A percentile compares a stretch with the other conserved stretches of the same genome.
These are phyloP conservation scores for Corapipo altera DNA, from an alignment of 2,113 vertebrate species.

Conservation along the genomic window DNA sequence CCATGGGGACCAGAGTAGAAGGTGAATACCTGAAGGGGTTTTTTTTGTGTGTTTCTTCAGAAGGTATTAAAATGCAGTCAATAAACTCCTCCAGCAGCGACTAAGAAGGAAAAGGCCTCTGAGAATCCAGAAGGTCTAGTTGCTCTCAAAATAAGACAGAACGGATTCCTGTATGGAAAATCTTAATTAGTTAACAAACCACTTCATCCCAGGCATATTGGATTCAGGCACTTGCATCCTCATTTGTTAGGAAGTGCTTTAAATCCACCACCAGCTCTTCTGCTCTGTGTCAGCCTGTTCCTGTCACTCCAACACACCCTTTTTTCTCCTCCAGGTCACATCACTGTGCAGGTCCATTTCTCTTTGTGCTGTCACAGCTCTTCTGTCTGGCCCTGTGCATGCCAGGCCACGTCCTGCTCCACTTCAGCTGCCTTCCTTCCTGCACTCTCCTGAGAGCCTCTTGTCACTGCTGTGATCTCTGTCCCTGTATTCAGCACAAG, in stretches of 20 bases:
- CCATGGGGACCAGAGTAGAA: background rate
- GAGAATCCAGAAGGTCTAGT: background rate
- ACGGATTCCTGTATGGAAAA: background rate
- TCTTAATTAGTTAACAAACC: background rate
- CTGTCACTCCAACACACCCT: background rate
- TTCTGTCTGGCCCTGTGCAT: background rate
- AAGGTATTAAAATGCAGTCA: constrained; percentile 30
- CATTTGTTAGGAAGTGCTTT: background rate
- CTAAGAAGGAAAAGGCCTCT: background rate
- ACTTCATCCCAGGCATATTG: background rate
- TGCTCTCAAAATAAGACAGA: background rate
- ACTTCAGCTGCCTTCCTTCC: background rate
- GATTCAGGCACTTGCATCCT: background rate
- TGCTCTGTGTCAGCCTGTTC: background rate
- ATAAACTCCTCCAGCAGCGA: background rate
- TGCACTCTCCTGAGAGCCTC: background rate
- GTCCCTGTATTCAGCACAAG: background rate
- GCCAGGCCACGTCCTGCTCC: background rate
- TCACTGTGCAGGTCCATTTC: background rate
- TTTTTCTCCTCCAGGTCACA: background rate
- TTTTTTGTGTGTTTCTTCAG: background rate
- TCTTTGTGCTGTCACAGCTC: background rate
- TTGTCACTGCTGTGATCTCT: background rate
- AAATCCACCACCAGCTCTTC: background rate
- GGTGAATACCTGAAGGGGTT: background rate